Base-by-base conservation (phyloP, 30 jellyfish, hydroid and myxozoan genomes). In the Aurelia sp. region DNA sequence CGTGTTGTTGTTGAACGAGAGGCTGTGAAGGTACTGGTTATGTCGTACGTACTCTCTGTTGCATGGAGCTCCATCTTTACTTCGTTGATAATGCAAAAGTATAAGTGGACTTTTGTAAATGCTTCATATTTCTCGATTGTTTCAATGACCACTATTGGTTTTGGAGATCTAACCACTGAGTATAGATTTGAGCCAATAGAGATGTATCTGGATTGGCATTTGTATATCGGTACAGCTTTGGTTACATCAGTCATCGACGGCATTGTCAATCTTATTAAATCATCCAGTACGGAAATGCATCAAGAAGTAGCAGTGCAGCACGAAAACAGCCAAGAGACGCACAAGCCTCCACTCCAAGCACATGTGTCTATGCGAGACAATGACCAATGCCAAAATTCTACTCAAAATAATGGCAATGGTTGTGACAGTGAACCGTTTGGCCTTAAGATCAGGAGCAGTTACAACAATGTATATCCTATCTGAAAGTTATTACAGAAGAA, bases 91-190 rank as follows among this genome's bases (percentile, higher is more conserved):
- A 51, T 76, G 63, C 58, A 74, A 11, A 72, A 51, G 4, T 18
- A 58, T 4, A 17, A 59, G 3, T 76, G 86, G 86, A 17, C 67
- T 12, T 44, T 31, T 6, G 47, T 59, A 11, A 66, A 76, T 35
- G 62, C 86, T n/a, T 18, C 41, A 13, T 76, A 76, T 69, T 76
- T 76, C 66, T 76, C 86, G 5, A 15, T 76, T 18, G 86, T 76
- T 16, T 76, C 86, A 9, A 76, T 76, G 86, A 35, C 37, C 13
- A 76, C 86, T 16, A 76, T 76, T 12, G 86, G 86, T 18, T 76
- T 76, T 41, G 86, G 86, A 30, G 86, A 76, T 40, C 33, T 76
- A 40, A 76, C 86, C 4, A 11, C 60, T 11, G 86, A 76, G 15
- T 33, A 11, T 20, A 44, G 2, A 21, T 11, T 72, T 17, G 40